Evolutionary conservation across 2,113 vertebrate species (phyloP), one percentile per base, ranked within the genome.

Genomic region (Sciurus niger): DNA sequence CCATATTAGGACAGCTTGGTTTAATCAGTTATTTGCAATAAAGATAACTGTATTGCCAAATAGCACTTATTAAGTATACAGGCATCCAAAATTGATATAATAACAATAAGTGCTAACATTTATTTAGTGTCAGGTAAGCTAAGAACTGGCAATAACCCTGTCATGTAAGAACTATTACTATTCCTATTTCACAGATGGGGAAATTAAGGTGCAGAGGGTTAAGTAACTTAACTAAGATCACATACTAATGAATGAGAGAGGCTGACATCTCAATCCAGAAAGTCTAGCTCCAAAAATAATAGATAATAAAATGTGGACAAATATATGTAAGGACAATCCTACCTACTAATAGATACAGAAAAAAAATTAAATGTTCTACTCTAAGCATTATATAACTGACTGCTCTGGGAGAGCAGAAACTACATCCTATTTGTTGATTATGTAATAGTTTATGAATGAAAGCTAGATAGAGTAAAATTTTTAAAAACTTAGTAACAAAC

Each of bases 401-500:
- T 90, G 37, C 28, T 37, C 24, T 51, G 32, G 25, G 65, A 77
- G 2, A 84, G 11, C 2, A 82, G 76, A 28, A 85, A 87, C 22
- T 65, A 67, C 22, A 92, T 90, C 37, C 40, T 67, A 4, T 30
- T 28, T 94, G 22, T 34, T 77, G 80, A 95, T 14, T 73, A 17
- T 63, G 6, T 73, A 73, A 60, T 53, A 30, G 83, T 30, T 80
- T 90, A 73, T 22, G 22, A 89, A 46, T 74, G 28, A 93, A 89
- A 94, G 48, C 25, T 58, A 12, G n/a, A 34, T 11, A 92, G 53
- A 60, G 40, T 25, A 93, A 94, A 95, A 70, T 1, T 90, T 20
- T 53, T 14, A 94, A 86, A 48, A 87, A 67, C 22, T 30, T 67
- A 93, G 28, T 51, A 55, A 87, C 67, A 72, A 92, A 84, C 37